A percentile compares a stretch with the other conserved stretches of the same genome.
phyloP scores from a whole-genome alignment of 2,113 vertebrate species.

The Phoenicopterus ruber region DNA sequence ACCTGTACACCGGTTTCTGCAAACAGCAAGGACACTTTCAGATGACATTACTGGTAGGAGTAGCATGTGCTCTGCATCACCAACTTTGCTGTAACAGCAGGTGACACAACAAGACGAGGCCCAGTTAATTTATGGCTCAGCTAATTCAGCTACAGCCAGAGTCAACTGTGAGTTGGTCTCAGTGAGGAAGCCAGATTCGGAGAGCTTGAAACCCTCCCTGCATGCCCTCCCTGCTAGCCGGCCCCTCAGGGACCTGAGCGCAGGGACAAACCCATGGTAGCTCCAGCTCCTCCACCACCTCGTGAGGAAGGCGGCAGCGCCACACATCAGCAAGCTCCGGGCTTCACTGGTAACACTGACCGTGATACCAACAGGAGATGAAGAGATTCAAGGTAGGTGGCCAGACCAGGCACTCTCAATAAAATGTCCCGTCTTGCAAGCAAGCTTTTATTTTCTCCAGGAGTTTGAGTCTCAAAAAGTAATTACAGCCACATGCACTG shows the following conservation, averaged over 20 bases:
- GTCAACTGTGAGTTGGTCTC: neutral
- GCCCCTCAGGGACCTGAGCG: neutral
- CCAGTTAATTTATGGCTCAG: neutral
- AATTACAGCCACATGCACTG: neutral
- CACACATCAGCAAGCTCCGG: accelerated
- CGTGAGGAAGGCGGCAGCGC: accelerated
- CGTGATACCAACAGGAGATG: accelerated
- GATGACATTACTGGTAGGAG: neutral
- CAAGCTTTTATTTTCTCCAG: neutral
- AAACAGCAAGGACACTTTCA: neutral
- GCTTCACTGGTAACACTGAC: neutral
- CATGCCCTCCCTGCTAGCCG: neutral
- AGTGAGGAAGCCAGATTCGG: neutral
- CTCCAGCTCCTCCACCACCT: neutral
- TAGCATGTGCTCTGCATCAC: neutral
- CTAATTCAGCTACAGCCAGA: neutral
- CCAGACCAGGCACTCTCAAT: neutral
- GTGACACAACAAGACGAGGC: neutral
- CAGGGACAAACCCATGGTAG: neutral
- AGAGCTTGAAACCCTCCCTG: neutral
- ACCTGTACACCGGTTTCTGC: neutral
- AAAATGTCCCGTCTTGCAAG: neutral
- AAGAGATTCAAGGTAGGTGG: neutral
- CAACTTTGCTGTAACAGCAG: neutral
- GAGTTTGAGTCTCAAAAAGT: neutral